These are phyloP conservation scores for Cheirogaleus medius DNA, from an alignment of 2,113 vertebrate species.

Conservation along the genomic window DNA sequence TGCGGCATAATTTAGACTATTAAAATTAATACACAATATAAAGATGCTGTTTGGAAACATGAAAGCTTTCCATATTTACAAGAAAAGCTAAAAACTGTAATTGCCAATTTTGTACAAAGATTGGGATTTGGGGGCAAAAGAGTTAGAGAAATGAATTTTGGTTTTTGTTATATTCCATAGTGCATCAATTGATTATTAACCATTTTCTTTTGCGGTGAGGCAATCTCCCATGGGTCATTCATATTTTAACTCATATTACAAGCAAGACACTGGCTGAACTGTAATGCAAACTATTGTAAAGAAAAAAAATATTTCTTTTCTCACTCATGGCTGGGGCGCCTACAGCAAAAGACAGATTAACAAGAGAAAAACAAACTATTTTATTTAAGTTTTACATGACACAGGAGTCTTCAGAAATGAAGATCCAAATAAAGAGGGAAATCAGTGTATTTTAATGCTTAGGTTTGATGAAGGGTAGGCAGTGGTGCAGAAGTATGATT, in stretches of 20 bases:
- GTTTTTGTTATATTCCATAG: background rate
- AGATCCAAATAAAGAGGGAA: background rate
- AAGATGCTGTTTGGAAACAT: background rate
- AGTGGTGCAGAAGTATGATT: background rate
- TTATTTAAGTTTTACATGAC: background rate
- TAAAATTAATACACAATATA: background rate
- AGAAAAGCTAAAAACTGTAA: background rate
- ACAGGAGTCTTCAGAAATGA: background rate
- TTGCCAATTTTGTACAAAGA: background rate
- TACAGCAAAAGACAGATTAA: background rate
- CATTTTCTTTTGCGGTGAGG: background rate
- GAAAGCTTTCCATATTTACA: background rate
- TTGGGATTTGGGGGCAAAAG: background rate
- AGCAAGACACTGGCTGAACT: background rate
- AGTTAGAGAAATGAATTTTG: background rate
- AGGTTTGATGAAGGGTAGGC: background rate
- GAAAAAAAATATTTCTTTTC: background rate
- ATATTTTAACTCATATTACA: background rate
- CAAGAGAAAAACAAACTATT: background rate
- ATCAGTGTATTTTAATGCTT: background rate
- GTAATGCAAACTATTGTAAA: background rate
- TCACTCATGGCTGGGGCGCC: background rate
- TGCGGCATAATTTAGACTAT: background rate
- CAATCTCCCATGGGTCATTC: background rate
- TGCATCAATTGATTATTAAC: background rate